Conservation (phyloP, 2,888 invertebrate species). For the Heliothis peltigera region DNA sequence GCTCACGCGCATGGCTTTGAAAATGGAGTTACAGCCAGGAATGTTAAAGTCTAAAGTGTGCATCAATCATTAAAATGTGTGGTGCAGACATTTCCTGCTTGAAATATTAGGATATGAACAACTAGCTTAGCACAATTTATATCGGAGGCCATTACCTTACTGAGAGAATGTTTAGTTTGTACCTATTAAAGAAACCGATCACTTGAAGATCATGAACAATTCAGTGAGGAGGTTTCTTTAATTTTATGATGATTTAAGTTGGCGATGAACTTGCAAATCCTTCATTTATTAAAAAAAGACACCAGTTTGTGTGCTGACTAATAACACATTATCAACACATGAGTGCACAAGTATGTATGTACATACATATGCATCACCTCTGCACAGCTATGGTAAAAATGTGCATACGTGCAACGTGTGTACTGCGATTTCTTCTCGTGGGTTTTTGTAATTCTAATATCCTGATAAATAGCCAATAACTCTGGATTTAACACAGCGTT, state of each 20-base stretch:
- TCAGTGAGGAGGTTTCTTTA: too few relatives aligned
- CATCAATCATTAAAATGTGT: conserved; percentile 13
- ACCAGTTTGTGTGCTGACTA: conserved; percentile 43
- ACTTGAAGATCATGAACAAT: too few relatives aligned
- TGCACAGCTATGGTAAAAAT: conserved; percentile 26
- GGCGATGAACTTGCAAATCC: too few relatives aligned
- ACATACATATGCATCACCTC: conserved; percentile 42
- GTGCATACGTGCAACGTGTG: conserved; percentile 19
- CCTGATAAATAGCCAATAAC: background rate
- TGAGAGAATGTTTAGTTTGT: too few relatives aligned
- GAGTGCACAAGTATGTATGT: conserved; percentile 23
- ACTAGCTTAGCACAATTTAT: background rate
- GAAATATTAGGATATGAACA: background rate
- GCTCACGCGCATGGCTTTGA: conserved; percentile 27
- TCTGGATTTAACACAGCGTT: conserved; percentile 10
- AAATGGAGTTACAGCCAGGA: conserved; percentile 18
- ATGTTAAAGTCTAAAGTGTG: conserved; percentile 3
- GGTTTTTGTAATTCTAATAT: conserved; percentile 1
- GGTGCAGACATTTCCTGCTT: conserved; percentile 7
- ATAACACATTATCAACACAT: conserved; percentile 48
- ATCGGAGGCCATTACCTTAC: too few relatives aligned
- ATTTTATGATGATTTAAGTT: too few relatives aligned
- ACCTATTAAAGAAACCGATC: too few relatives aligned
- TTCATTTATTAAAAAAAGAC: conserved; percentile 49
- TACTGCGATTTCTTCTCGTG: conserved; percentile 3